These are phyloP conservation scores for Lasioglossum oenotherae DNA, from an alignment of 2,888 invertebrate genomes.

Conservation along the genomic window DNA sequence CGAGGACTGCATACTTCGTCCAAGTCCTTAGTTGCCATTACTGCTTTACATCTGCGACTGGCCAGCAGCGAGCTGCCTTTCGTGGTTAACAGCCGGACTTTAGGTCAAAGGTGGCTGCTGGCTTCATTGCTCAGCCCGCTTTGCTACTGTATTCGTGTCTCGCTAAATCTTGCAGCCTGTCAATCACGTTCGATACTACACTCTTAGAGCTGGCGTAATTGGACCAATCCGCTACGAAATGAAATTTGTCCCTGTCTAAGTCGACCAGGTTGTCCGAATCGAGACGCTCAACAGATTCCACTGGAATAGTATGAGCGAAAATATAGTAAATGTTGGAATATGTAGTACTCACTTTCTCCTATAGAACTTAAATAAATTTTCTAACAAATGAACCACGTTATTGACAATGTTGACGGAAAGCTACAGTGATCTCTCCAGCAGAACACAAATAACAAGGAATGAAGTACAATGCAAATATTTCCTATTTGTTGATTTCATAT, in stretches of 20 bases:
- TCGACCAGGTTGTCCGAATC: neutral
- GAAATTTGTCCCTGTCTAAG: neutral
- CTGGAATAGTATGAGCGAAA: neutral
- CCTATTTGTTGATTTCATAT: no score
- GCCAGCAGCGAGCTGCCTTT: neutral
- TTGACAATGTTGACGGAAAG: no score
- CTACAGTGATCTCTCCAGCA: no score
- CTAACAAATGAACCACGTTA: no score
- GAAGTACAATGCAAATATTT: no score
- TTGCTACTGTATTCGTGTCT: neutral
- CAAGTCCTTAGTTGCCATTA: neutral
- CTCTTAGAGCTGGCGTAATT: neutral
- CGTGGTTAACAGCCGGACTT: neutral
- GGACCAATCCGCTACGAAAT: neutral
- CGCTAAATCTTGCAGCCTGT: neutral
- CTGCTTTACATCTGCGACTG: neutral
- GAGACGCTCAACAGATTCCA: neutral
- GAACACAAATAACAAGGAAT: no score
- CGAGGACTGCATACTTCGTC: neutral
- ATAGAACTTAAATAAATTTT: no score
- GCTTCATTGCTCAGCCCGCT: neutral
- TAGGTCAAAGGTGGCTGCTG: neutral
- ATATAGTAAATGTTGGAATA: neutral
- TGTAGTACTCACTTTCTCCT: no score
- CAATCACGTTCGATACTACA: conserved; percentile 3